Percentiles rank a stretch among this genome's conserved stretches.
These are phyloP conservation scores for Eristalis intricaria DNA, from an alignment of 2,888 invertebrate genomes.

Conservation along the genomic window DNA sequence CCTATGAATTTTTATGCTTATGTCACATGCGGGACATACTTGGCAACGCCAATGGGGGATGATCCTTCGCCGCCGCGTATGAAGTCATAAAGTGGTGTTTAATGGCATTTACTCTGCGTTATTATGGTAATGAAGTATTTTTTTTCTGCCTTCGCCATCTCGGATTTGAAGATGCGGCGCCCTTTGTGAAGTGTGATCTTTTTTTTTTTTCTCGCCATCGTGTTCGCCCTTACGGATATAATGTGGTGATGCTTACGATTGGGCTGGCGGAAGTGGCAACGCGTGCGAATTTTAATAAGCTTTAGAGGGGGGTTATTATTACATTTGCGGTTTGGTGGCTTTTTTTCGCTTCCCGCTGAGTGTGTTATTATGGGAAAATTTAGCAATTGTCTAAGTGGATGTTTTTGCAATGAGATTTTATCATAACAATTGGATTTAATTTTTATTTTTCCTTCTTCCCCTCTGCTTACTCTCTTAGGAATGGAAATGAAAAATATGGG, in stretches of 20 bases:
- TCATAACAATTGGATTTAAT: slow-evolving; percentile 72
- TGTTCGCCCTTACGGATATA: slow-evolving; percentile 53
- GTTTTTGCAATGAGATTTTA: slow-evolving; percentile 70
- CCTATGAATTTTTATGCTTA: slow-evolving; percentile 67
- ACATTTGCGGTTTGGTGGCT: slow-evolving; percentile 44
- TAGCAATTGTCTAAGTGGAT: slow-evolving; percentile 71
- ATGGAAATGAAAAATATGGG: slow-evolving; percentile 61
- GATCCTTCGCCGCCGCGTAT: slow-evolving; percentile 73
- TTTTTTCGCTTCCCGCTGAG: slow-evolving; percentile 13
- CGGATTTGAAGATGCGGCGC: slow-evolving; percentile 61
- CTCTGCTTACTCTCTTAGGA: slow-evolving; percentile 17
- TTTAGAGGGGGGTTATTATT: slow-evolving; percentile 42
- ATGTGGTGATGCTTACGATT: slow-evolving; percentile 46
- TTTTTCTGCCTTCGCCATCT: slow-evolving; percentile 15
- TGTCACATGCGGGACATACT: slow-evolving; percentile 59
- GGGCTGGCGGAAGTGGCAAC: slow-evolving; percentile 70
- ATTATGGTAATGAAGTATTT: slow-evolving; percentile 79
- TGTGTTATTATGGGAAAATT: slow-evolving; percentile 70
- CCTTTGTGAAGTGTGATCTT: slow-evolving; percentile 50
- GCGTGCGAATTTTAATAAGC: slow-evolving; percentile 72
- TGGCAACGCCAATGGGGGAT: slow-evolving; percentile 52
- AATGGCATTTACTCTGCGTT: slow-evolving; percentile 80
- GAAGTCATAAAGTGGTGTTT: slow-evolving; percentile 81
- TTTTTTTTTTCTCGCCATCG: slow-evolving; percentile 27
- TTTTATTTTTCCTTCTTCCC: slow-evolving; percentile 42